Evolutionary conservation across 2,888 invertebrate species (phyloP).

Genomic region (Ashinkailepas kermadecensis): DNA sequence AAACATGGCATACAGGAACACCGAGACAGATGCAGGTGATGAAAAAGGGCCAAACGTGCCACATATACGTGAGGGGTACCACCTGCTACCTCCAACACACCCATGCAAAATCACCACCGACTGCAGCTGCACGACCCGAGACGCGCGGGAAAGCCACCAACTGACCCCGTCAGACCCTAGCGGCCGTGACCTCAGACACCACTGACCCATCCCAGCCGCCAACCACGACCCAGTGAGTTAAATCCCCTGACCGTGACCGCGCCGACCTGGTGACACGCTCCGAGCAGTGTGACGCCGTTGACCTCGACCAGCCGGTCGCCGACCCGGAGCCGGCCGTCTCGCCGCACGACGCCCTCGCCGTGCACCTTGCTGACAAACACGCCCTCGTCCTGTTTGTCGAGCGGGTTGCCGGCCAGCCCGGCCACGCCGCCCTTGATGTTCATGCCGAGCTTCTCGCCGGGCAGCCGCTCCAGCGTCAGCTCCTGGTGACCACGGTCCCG

Average conservation of each 20-base stretch:
- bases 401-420: conserved; percentile 45
- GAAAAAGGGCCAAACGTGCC: too few relatives aligned
- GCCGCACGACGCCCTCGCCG: conserved; percentile 81
- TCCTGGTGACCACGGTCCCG: neutral
- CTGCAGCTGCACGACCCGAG: too few relatives aligned
- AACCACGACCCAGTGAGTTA: too few relatives aligned
- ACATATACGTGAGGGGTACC: too few relatives aligned
- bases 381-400: conserved; percentile 49
- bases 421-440: conserved; percentile 48
- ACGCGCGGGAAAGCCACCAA: conserved; percentile 65
- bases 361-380: conserved; percentile 73
- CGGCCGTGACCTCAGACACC: too few relatives aligned
- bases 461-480: neutral
- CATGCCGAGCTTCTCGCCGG: conserved; percentile 45
- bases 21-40: too few relatives aligned
- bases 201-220: too few relatives aligned
- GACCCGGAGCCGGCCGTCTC: conserved; percentile 82
- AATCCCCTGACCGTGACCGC: too few relatives aligned
- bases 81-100: too few relatives aligned
- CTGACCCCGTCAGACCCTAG: too few relatives aligned
- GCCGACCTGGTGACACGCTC: conserved; percentile 78
- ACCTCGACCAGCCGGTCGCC: conserved; percentile 95
- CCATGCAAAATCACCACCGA: too few relatives aligned
- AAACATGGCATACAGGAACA: too few relatives aligned
- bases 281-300: conserved; percentile 82